A percentile compares a stretch with the other conserved stretches of the same genome.
phyloP scores from a whole-genome alignment of 2,797 vertebrate species.

The Bufotes viridis region DNA sequence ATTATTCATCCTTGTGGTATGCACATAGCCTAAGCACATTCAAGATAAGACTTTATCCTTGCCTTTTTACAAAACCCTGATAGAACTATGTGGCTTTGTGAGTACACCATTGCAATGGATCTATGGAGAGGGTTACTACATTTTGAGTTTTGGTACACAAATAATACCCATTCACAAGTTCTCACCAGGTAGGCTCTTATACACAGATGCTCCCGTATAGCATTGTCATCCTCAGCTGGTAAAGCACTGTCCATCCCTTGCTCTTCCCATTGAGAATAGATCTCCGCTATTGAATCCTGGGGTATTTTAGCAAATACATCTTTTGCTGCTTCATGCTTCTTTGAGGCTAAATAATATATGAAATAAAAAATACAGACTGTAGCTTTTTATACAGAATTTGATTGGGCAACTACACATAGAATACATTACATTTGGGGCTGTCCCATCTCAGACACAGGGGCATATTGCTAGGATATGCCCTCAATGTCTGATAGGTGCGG shows the following conservation, averaged over 20 bases:
- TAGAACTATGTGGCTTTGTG: no score
- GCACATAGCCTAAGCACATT: background rate
- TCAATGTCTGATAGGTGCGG: no score
- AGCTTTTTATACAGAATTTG: background rate
- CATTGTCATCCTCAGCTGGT: constrained; percentile 91
- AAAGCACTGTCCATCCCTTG: constrained; percentile 82
- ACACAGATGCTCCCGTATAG: constrained; percentile 93
- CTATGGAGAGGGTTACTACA: no score
- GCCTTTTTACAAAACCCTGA: no score
- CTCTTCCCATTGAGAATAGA: constrained; percentile 90
- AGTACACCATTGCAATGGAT: no score
- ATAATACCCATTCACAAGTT: constrained; percentile 8
- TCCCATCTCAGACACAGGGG: no score
- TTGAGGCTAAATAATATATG: constrained; percentile 77
- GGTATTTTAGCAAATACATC: constrained; percentile 94
- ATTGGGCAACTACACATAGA: background rate
- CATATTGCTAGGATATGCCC: no score
- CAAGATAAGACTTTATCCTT: no score
- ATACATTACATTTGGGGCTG: background rate
- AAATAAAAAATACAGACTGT: background rate
- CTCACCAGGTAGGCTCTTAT: constrained; percentile 94
- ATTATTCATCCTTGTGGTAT: background rate
- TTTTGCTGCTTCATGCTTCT: constrained; percentile 95
- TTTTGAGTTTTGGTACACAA: background rate
- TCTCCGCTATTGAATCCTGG: constrained; percentile 92